Conservation (phyloP, 37 sponge, comb jelly and placozoan genomes). For the Aplysina aerophoba region DNA sequence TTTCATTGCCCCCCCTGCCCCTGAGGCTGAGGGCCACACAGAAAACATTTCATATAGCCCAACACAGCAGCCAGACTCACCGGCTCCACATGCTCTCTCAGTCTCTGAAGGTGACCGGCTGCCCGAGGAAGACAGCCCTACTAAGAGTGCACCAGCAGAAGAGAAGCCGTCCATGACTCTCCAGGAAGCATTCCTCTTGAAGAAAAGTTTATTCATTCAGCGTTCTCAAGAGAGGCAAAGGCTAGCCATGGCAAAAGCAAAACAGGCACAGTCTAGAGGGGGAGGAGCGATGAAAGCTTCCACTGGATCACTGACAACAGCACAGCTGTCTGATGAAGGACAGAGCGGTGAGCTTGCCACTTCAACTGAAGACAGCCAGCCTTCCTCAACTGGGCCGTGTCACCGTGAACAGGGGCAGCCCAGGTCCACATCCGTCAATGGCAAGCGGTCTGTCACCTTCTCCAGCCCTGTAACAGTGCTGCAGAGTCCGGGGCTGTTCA, state of each 20-base stretch:
- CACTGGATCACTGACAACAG: background rate
- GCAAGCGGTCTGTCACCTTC: constrained; percentile 46
- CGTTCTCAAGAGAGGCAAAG: constrained; percentile 46
- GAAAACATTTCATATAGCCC: background rate
- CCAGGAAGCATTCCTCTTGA: constrained; percentile 68
- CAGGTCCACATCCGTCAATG: background rate
- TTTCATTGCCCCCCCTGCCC: background rate
- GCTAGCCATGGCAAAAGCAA: constrained; percentile 17
- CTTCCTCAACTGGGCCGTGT: too few species aligned
- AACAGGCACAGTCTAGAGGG: too few species aligned
- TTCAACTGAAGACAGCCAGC: background rate
- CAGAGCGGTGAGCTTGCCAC: background rate
- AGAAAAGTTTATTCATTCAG: constrained; percentile 44
- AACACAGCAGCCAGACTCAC: background rate
- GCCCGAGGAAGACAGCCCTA: background rate
- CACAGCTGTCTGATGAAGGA: background rate
- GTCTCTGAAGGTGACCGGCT: background rate
- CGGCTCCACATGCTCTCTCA: background rate
- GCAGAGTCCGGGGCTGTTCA: constrained; percentile 34
- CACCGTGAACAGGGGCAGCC: background rate
- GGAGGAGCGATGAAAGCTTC: too few species aligned
- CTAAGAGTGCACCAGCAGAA: background rate
- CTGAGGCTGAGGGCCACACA: background rate
- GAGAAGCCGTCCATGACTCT: constrained; percentile 24
- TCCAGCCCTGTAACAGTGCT: constrained; percentile 44